A percentile compares a stretch with the other conserved stretches of the same genome.
Conservation (phyloP, 2,113 vertebrate species). For the Podocnemis expansa region DNA sequence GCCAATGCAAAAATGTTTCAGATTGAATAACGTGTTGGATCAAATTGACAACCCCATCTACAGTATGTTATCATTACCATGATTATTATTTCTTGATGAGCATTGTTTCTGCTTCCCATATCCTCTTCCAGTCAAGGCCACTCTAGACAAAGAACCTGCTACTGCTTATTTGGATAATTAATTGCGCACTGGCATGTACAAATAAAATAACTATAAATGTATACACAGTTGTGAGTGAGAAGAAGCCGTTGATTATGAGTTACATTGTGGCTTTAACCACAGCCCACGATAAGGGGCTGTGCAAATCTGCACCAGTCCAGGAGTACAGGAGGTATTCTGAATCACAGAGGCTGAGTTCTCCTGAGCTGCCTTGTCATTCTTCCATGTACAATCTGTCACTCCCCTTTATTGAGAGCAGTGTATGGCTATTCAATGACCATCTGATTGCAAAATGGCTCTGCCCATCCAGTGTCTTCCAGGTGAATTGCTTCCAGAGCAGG, state of each 20-base stretch:
- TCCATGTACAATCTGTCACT: not conserved
- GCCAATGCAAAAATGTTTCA: not conserved
- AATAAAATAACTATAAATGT: not conserved
- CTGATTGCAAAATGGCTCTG: not conserved
- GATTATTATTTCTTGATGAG: not conserved
- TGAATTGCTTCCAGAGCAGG: not conserved
- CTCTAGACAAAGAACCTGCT: not conserved
- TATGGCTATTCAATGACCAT: not conserved
- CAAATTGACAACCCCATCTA: slow-evolving; percentile 15
- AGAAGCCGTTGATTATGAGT: not conserved
- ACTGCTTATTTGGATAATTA: not conserved
- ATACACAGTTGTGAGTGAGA: not conserved
- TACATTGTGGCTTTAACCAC: not conserved
- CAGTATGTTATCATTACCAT: not conserved
- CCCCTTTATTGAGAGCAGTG: not conserved
- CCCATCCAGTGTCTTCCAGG: not conserved
- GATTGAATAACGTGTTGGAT: not conserved
- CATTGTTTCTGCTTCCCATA: slow-evolving; percentile 16
- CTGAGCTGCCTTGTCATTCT: not conserved
- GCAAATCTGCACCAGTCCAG: not conserved
- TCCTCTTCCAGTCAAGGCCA: not conserved
- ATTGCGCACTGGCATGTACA: not conserved
- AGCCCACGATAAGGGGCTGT: not conserved
- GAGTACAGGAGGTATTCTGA: not conserved
- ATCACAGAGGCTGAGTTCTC: not conserved